Conservation (phyloP, 1,140 invertebrate species). For the Diorhabda carinulata region DNA sequence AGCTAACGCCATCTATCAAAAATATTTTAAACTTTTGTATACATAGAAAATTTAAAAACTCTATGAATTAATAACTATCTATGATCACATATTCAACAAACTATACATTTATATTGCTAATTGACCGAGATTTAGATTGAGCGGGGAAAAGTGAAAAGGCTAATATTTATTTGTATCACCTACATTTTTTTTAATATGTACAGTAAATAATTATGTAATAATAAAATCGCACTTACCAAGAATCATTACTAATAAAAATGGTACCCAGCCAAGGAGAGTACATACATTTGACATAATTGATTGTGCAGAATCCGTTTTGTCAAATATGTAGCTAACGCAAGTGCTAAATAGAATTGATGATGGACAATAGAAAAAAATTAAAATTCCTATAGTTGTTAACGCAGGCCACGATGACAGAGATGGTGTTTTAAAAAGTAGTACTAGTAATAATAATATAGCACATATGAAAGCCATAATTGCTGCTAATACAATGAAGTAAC, state of each 20-base stretch:
- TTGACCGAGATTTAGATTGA: too few species aligned
- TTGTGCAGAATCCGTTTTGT: constrained; percentile 76
- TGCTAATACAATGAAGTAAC: constrained; percentile 69
- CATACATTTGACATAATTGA: constrained; percentile 73
- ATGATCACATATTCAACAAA: too few species aligned
- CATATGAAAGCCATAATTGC: constrained; percentile 67
- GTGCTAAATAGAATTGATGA: constrained; percentile 72
- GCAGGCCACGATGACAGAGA: constrained; percentile 65
- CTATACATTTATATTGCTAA: too few species aligned
- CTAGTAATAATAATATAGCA: constrained; percentile 61
- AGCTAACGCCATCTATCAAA: too few species aligned
- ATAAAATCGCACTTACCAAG: constrained; percentile 58
- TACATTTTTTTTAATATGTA: too few species aligned
- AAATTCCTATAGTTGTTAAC: constrained; percentile 60
- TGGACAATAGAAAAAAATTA: constrained; percentile 71
- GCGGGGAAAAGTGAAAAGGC: too few species aligned
- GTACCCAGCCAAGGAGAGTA: constrained; percentile 68
- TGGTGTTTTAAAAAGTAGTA: constrained; percentile 65
- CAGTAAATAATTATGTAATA: too few species aligned
- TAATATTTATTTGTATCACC: too few species aligned
- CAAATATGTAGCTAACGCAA: constrained; percentile 74
- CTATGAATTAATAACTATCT: too few species aligned
- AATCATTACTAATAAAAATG: constrained; percentile 66
- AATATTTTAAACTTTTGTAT: too few species aligned
- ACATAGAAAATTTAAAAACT: too few species aligned